Conservation (phyloP, 2,888 invertebrate genomes). For the Crepidodera aurea region DNA sequence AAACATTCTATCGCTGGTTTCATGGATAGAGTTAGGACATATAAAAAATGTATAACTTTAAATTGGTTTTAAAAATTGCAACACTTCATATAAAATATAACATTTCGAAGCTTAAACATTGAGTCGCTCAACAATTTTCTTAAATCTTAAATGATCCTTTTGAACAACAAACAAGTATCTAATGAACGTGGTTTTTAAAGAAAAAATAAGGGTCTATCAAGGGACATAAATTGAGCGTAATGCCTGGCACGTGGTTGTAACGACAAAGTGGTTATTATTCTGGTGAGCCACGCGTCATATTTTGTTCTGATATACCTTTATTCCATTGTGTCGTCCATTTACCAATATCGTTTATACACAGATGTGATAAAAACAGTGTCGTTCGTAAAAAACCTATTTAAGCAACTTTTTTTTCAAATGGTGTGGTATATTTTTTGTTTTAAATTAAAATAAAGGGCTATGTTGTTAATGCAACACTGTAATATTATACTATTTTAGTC, state of each 20-base stretch:
- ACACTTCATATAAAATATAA: too few relatives aligned
- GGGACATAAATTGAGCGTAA: constrained; percentile 50
- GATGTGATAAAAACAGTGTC: constrained; percentile 39
- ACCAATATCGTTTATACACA: constrained; percentile 43
- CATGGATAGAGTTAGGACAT: too few relatives aligned
- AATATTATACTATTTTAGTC: too few relatives aligned
- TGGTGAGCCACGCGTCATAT: constrained; percentile 46
- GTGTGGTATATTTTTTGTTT: background rate
- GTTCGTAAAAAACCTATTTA: background rate
- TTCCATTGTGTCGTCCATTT: constrained; percentile 46
- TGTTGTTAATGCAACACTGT: too few relatives aligned
- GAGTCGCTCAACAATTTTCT: too few relatives aligned
- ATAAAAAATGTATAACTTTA: too few relatives aligned
- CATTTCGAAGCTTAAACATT: too few relatives aligned
- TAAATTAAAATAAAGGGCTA: background rate
- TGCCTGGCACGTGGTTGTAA: constrained; percentile 49
- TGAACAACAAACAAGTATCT: constrained; percentile 30
- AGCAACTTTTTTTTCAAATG: too few relatives aligned
- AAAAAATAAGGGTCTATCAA: constrained; percentile 46
- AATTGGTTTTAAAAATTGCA: too few relatives aligned
- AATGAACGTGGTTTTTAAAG: constrained; percentile 37
- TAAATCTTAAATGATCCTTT: too few relatives aligned
- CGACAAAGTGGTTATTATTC: constrained; percentile 52
- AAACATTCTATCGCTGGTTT: too few relatives aligned
- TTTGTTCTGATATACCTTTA: constrained; percentile 51